phyloP scores from a whole-genome alignment of 2,797 vertebrate species.

The Oreonectes daqikongensis region DNA sequence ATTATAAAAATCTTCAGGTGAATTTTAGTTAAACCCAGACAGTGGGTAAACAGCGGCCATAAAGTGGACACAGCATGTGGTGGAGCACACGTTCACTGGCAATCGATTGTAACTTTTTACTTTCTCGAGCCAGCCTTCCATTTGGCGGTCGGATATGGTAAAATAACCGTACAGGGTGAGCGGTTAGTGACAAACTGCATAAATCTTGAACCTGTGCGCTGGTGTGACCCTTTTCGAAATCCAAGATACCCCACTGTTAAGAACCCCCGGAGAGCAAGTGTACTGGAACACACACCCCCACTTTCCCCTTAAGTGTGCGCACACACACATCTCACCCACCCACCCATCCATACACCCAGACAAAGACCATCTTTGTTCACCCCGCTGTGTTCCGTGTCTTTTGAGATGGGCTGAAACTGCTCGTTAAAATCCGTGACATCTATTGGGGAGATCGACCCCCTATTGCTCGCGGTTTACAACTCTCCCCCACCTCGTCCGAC shows the following conservation, averaged over 20 bases:
- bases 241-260: constrained; percentile 36
- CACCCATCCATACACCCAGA: constrained; percentile 54
- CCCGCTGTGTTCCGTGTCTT: constrained; percentile 68
- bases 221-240: constrained; percentile 32
- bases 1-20: neutral
- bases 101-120: neutral
- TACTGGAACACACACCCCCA: constrained; percentile 51
- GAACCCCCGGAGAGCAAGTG: constrained; percentile 47
- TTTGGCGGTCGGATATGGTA: neutral
- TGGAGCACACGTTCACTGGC: neutral
- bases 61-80: neutral
- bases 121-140: neutral
- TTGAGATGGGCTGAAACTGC: constrained; percentile 68
- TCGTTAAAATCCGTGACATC: constrained; percentile 79
- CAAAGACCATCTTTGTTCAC: constrained; percentile 72
- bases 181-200: constrained; percentile 9
- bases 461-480: constrained; percentile 60
- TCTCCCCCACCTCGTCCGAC: constrained; percentile 60
- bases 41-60: neutral
- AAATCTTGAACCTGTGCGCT: constrained; percentile 23
- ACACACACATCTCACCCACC: constrained; percentile 48
- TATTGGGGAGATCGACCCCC: constrained; percentile 67
- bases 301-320: constrained; percentile 44
- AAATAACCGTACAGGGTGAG: constrained; percentile 1
- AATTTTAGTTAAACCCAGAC: neutral